A percentile compares a stretch with the other conserved stretches of the same genome.
Evolutionary conservation across 2,113 vertebrate species (phyloP).

Genomic region (Corythornis madagascariensis): DNA sequence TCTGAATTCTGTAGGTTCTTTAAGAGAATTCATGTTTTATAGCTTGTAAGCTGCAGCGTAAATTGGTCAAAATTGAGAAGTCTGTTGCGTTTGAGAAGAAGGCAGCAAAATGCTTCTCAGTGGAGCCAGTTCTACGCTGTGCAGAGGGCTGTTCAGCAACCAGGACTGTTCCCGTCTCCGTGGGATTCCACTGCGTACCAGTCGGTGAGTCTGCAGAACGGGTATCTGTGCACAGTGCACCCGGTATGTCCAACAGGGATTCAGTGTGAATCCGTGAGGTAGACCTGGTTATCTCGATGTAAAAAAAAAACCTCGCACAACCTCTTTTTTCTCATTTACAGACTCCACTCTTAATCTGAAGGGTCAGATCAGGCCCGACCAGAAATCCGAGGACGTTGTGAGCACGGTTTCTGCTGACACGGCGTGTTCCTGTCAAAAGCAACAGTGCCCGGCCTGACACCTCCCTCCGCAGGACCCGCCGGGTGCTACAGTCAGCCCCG

Average conservation of each 20-base stretch:
- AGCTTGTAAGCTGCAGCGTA: slow-evolving; percentile 77
- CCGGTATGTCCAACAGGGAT: accelerated
- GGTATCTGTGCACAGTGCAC: accelerated
- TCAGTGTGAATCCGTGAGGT: not conserved
- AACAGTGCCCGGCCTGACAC: not conserved
- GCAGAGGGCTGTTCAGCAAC: slow-evolving; percentile 68
- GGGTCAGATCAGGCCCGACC: not conserved
- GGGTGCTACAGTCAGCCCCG: not conserved
- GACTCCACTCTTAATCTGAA: not conserved
- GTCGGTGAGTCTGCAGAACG: slow-evolving; percentile 47
- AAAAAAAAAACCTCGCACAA: accelerated
- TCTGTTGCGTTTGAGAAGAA: slow-evolving; percentile 51
- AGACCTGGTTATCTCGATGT: accelerated
- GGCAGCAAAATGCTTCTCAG: slow-evolving; percentile 75
- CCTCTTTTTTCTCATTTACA: not conserved
- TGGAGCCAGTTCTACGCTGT: slow-evolving; percentile 78
- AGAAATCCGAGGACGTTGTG: slow-evolving; percentile 23
- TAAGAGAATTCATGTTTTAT: not conserved
- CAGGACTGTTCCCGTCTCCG: slow-evolving; percentile 34
- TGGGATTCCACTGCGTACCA: slow-evolving; percentile 78
- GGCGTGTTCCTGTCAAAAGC: not conserved
- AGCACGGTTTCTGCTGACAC: not conserved
- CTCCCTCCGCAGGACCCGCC: not conserved
- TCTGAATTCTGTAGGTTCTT: not conserved
- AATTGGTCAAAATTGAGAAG: slow-evolving; percentile 73